These are phyloP conservation scores for Latrodectus geometricus DNA, from an alignment of 1,140 invertebrate genomes.

Conservation along the genomic window DNA sequence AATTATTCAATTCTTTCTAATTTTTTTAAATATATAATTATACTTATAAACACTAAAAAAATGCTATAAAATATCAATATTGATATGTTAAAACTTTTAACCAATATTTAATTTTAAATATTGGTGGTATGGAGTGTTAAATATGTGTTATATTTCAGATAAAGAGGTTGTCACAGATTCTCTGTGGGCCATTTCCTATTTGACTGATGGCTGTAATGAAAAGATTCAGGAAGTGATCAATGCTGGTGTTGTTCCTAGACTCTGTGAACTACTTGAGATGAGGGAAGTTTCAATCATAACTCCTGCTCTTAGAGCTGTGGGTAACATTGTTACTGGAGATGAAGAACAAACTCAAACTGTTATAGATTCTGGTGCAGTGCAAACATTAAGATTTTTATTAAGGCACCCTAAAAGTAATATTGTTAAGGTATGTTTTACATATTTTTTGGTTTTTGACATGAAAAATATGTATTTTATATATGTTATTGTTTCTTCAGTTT, in stretches of 20 bases:
- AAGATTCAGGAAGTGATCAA: conserved; percentile 98
- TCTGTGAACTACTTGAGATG: conserved; percentile 88
- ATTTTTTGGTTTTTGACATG: background rate
- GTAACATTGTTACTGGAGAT: conserved; percentile 98
- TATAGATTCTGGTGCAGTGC: conserved; percentile 75
- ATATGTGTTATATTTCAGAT: conserved; percentile 69
- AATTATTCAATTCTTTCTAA: too few relatives aligned
- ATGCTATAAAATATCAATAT: too few relatives aligned
- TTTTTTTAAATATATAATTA: too few relatives aligned
- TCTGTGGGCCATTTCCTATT: conserved; percentile 98
- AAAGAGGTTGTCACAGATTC: conserved; percentile 96
- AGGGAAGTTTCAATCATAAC: conserved; percentile 88
- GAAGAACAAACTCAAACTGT: conserved; percentile 98
- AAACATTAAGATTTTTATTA: conserved; percentile 73
- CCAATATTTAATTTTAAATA: background rate
- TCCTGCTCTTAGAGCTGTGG: conserved; percentile 96
- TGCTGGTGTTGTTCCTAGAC: conserved; percentile 90
- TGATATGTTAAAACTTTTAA: too few relatives aligned
- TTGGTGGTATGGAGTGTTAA: too few relatives aligned
- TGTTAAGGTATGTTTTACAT: conserved; percentile 59
- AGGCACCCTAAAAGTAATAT: conserved; percentile 79
- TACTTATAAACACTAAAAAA: too few relatives aligned
- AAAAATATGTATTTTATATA: background rate
- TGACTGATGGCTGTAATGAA: conserved; percentile 97
- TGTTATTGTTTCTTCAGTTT: background rate